phyloP scores from a whole-genome alignment of 1,140 invertebrate genomes.

The Diprion similis region DNA sequence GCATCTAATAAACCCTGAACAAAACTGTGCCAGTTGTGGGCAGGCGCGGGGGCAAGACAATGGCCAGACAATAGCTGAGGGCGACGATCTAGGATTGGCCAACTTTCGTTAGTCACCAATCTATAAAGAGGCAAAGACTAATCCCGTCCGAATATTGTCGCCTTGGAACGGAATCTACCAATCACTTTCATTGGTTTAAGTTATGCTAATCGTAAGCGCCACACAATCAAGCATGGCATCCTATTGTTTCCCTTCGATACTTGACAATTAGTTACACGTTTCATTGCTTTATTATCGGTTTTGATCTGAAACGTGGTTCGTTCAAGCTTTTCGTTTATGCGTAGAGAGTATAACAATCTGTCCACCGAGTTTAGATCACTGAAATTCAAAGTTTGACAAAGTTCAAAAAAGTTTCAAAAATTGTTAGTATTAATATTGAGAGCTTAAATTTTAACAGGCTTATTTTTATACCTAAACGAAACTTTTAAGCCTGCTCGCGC shows the following conservation, averaged over 20 bases:
- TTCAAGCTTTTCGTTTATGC: too few species aligned
- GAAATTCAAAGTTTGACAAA: too few species aligned
- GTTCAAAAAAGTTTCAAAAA: too few species aligned
- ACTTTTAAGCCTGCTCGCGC: too few species aligned
- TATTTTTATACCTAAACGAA: too few species aligned
- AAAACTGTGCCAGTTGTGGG: conserved; percentile 9
- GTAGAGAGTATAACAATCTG: too few species aligned
- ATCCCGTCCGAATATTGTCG: background rate
- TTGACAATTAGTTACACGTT: too few species aligned
- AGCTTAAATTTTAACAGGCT: too few species aligned
- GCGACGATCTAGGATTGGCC: background rate
- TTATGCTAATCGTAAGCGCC: background rate
- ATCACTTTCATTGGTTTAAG: background rate
- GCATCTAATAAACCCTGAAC: background rate
- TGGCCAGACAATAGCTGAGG: background rate
- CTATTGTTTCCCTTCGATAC: background rate
- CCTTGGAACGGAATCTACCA: background rate
- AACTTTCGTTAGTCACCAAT: background rate
- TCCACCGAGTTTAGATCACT: too few species aligned
- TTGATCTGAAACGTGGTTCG: too few species aligned
- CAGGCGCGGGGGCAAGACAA: background rate
- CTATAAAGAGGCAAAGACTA: conserved; percentile 1
- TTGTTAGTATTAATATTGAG: too few species aligned
- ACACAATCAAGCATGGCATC: background rate
- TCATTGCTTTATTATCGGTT: too few species aligned